Percentiles rank a stretch among this genome's conserved stretches.
These are phyloP conservation scores for Thymelicus sylvestris DNA, from an alignment of 2,888 invertebrate genomes.

Conservation along the genomic window DNA sequence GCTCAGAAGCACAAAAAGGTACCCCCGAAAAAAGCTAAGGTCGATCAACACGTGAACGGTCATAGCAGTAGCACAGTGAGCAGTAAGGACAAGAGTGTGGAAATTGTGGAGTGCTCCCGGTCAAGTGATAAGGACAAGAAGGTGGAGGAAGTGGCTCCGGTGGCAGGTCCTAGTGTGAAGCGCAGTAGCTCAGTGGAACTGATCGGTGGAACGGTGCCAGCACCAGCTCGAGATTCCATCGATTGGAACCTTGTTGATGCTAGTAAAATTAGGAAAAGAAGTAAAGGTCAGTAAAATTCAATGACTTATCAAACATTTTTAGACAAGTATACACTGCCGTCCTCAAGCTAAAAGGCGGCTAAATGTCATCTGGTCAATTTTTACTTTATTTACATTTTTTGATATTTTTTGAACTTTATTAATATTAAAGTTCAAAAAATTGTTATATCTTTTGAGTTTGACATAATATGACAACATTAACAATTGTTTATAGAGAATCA, in stretches of 20 bases:
- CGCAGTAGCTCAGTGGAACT: conserved; percentile 76
- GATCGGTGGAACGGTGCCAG: conserved; percentile 73
- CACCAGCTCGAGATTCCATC: conserved; percentile 74
- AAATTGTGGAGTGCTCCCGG: conserved; percentile 68
- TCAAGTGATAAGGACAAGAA: conserved; percentile 57
- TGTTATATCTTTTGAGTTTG: too few species aligned
- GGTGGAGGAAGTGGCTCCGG: conserved; percentile 57
- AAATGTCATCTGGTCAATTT: too few species aligned
- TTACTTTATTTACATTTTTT: too few species aligned
- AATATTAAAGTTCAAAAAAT: too few species aligned
- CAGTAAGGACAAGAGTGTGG: conserved; percentile 67
- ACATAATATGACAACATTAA: too few species aligned
- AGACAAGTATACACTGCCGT: too few species aligned
- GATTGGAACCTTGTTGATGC: conserved; percentile 81
- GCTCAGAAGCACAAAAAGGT: conserved; percentile 69
- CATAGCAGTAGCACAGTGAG: conserved; percentile 53
- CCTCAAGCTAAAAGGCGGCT: too few species aligned
- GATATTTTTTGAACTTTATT: too few species aligned
- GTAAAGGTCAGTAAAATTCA: conserved; percentile 66
- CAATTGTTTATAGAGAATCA: too few species aligned
- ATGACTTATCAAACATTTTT: too few species aligned
- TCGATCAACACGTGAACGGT: conserved; percentile 67
- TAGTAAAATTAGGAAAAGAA: conserved; percentile 84
- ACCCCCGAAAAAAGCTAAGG: conserved; percentile 64
- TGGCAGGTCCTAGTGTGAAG: conserved; percentile 63